Evolutionary conservation across 1,140 invertebrate species (phyloP), one percentile per base, ranked within the genome.

Genomic region (Bombus waltoni): DNA sequence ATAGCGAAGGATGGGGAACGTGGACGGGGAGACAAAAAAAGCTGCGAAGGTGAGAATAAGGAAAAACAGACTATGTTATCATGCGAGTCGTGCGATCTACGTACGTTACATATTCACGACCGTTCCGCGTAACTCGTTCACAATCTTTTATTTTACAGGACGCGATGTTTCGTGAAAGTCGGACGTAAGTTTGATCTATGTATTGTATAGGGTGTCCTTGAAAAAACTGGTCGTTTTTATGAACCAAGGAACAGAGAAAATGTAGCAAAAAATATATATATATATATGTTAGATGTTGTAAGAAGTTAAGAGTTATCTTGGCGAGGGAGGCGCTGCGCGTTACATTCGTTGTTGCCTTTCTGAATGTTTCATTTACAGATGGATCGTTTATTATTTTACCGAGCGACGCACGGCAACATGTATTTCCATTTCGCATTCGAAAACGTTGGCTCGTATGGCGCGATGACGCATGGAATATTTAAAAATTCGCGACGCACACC

Each of bases 31-130:
- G 22, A 81, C 44, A 35, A 40, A 68, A 62, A 75, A 88, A 78
- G 74, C 59, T 71, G 79, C 66, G 87, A 82, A 88, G 84, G 88
- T 89, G 88, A 86, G 85, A 88, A 88, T 88, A 89, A 85, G 79
- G 87, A 85, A 86, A 88, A 89, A 88, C 81, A 74, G 73, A 74
- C 79, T n/a, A 13, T 15, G 76, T 89, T 88, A 89, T 89, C 89
- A 89, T 87, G 84, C 88, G 85, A 87, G 73, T 72, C 18, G 59
- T 75, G 72, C 76, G 88, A 89, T 89, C 85, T 89, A 77, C 88
- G 86, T 89, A 89, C 85, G 81, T 88, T 89, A 87, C 88, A 89
- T 89, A 89, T 89, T 89, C 88, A 89, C 87, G 88, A 81, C 81
- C 80, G 75, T 86, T 87, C 59, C 85, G 83, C 76, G 82, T 89